Percentiles rank a stretch among this genome's conserved stretches.
phyloP scores from a whole-genome alignment of 2,888 invertebrate genomes.

The Chalcosyrphus nemorum region DNA sequence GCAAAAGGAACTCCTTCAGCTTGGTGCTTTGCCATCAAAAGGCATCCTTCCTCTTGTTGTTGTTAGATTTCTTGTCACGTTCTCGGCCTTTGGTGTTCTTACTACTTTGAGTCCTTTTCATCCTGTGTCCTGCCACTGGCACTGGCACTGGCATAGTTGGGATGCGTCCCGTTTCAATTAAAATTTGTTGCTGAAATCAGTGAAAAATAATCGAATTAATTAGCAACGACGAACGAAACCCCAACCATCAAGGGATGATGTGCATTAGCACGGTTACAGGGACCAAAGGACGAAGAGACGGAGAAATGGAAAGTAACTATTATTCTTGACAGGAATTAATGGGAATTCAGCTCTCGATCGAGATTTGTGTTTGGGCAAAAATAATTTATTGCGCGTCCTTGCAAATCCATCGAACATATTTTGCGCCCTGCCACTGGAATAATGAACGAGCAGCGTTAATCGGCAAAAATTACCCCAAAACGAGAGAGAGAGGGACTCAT shows the following conservation, averaged over 20 bases:
- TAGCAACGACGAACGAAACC: slow-evolving; percentile 72
- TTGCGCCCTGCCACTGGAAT: slow-evolving; percentile 33
- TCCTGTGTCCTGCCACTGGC: slow-evolving; percentile 3
- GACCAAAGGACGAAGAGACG: neutral
- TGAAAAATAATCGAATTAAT: slow-evolving; percentile 82
- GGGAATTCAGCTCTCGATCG: slow-evolving; percentile 60
- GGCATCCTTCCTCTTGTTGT: slow-evolving; percentile 35
- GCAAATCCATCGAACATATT: slow-evolving; percentile 50
- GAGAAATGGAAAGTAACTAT: slow-evolving; percentile 19
- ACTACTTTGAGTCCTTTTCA: neutral
- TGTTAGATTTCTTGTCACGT: slow-evolving; percentile 65
- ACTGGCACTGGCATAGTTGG: slow-evolving; percentile 1
- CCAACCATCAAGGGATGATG: slow-evolving; percentile 16
- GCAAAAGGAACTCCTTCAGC: neutral
- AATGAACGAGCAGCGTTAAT: slow-evolving; percentile 56
- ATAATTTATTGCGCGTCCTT: slow-evolving; percentile 59
- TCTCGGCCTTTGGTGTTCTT: slow-evolving; percentile 32
- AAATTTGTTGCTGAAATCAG: slow-evolving; percentile 81
- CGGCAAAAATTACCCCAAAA: slow-evolving; percentile 40
- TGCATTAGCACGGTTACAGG: slow-evolving; percentile 37
- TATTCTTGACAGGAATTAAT: slow-evolving; percentile 67
- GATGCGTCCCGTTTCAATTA: slow-evolving; percentile 77
- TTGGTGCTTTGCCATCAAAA: slow-evolving; percentile 38
- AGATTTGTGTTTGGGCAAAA: slow-evolving; percentile 54
- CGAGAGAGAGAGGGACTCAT: neutral